Base-by-base conservation (phyloP, 2,113 vertebrate species). In the Coptodon bakossiorum region DNA sequence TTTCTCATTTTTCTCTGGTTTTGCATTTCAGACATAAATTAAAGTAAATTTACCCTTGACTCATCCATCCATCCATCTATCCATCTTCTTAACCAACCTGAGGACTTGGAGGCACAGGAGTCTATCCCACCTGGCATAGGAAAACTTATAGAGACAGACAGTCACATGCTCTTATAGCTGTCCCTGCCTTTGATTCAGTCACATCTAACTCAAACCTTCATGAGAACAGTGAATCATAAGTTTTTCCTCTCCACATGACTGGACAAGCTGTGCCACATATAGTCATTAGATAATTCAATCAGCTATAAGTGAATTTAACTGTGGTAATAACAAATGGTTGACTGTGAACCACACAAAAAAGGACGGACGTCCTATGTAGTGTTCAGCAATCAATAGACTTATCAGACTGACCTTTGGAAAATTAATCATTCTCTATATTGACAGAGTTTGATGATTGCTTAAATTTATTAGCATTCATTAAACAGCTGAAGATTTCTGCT, bases 181-280 rank as follows among this genome's bases (percentile, higher is more conserved):
- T 48, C 68, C 9, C 68, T 48, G 9, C 40, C 9, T 76, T 48
- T 76, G 61, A 86, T 81, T 87, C 31, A 86, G 43, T 91, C 52
- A 84, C 14, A 80, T 81, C 52, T 36, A 73, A 80, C 81, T 68
- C 54, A 61, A 50, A 68, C 56, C 52, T 50, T 85, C 52, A 57
- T 3, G 66, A 80, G 83, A 82, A 43, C 19, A 63, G 40, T 68
- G 10, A 45, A 38, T 59, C 14, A 31, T 50, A 73, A 59, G 53
- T 89, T 88, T 86, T n/a, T 48, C 31, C 24, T 56, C n/a, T 73
- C 48, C 82, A 80, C 88, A 90, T 90, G 82, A 87, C 40, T 71
- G 34, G 43, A n/a, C 19, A 48, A 71, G 50, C 68, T 19, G 14
- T 34, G 52, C 45, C 34, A 4, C 11, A 83, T 24, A 88, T 29